Percentiles rank a stretch among this genome's conserved stretches.
These are phyloP conservation scores for Stichopus horrens DNA, from an alignment of 53 echinoderm and acorn worm species.

Conservation along the genomic window DNA sequence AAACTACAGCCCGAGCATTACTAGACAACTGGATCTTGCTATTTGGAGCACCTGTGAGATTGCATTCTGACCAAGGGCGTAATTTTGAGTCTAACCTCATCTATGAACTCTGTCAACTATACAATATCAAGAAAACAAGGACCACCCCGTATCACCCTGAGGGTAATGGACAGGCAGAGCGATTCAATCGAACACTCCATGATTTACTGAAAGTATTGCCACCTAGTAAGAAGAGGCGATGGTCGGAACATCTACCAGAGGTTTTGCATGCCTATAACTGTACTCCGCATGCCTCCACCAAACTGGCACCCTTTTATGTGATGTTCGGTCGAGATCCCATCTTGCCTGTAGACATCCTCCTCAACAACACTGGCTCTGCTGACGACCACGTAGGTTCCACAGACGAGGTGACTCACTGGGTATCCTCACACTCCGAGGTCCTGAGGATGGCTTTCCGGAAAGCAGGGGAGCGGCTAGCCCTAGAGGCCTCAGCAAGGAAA, in stretches of 20 bases:
- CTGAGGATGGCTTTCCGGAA: constrained; percentile 25
- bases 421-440: neutral
- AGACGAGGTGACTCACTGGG: neutral
- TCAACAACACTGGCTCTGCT: neutral
- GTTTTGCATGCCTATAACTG: constrained; percentile 58
- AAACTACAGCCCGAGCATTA: constrained; percentile 3
- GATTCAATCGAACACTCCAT: constrained; percentile 60
- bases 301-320: constrained; percentile 53
- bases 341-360: constrained; percentile 55
- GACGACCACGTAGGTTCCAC: neutral
- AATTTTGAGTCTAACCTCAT: constrained; percentile 41
- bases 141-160: constrained; percentile 70
- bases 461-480: constrained; percentile 34
- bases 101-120: constrained; percentile 51
- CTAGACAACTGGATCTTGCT: neutral
- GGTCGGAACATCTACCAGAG: constrained; percentile 61
- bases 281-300: constrained; percentile 54
- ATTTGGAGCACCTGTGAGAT: neutral
- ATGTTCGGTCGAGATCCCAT: constrained; percentile 60
- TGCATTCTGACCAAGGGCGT: constrained; percentile 13
- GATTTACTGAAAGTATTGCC: constrained; percentile 47
- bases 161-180: constrained; percentile 63
- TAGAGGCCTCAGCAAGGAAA: neutral
- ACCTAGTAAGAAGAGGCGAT: constrained; percentile 43
- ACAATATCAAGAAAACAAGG: constrained; percentile 49